A percentile compares a stretch with the other conserved stretches of the same genome.
phyloP scores from a whole-genome alignment of 2,888 invertebrate species.

The Phortica magna region DNA sequence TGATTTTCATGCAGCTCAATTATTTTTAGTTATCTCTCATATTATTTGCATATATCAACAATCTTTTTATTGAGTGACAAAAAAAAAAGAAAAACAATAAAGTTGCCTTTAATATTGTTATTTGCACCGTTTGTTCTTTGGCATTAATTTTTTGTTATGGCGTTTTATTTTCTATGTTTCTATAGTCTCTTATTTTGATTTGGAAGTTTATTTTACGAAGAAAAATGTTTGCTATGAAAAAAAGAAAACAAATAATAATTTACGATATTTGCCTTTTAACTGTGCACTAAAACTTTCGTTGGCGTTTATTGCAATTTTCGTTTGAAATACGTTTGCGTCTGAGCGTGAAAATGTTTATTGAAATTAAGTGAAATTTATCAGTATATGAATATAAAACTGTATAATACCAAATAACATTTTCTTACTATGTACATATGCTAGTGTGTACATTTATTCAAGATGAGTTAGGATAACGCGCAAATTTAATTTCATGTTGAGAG shows the following conservation, averaged over 20 bases:
- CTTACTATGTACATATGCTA: no score
- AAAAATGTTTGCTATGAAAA: slow-evolving; percentile 26
- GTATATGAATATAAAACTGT: no score
- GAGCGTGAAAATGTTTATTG: neutral
- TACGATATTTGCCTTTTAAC: slow-evolving; percentile 30
- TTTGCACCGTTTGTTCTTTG: slow-evolving; percentile 26
- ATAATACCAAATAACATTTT: no score
- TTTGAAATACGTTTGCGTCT: slow-evolving; percentile 19
- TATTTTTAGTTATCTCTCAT: slow-evolving; percentile 40
- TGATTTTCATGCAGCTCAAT: slow-evolving; percentile 31
- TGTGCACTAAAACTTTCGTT: slow-evolving; percentile 15
- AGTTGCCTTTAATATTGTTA: slow-evolving; percentile 1
- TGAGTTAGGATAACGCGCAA: no score
- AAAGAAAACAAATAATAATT: slow-evolving; percentile 19
- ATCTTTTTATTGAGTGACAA: slow-evolving; percentile 14
- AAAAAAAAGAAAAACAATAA: neutral
- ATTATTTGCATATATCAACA: slow-evolving; percentile 49
- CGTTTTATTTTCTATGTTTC: slow-evolving; percentile 7
- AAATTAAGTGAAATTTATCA: neutral
- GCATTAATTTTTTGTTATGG: slow-evolving; percentile 9
- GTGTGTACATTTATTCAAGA: no score
- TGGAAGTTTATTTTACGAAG: slow-evolving; percentile 10
- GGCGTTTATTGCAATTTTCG: slow-evolving; percentile 25
- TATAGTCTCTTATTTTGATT: neutral
- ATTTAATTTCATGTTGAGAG: no score